These are phyloP conservation scores for Vipera latastei DNA, from an alignment of 2,797 vertebrate species.

Conservation along the genomic window DNA sequence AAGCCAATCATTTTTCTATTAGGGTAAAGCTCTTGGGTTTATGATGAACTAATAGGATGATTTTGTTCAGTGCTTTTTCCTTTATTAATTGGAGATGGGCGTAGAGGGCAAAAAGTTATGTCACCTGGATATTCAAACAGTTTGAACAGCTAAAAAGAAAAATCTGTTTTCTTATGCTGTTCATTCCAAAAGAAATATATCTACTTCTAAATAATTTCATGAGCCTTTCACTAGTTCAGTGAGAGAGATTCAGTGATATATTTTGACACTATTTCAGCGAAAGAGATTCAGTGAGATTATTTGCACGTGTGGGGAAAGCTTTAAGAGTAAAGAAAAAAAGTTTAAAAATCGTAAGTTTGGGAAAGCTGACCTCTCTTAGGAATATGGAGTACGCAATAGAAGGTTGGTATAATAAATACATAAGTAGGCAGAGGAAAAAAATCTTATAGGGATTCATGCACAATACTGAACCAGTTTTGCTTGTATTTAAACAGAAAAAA, in stretches of 20 bases:
- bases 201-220: not conserved
- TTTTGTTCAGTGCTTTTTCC: not conserved
- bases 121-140: not conserved
- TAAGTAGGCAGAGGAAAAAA: not conserved
- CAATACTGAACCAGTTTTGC: constrained; percentile 1
- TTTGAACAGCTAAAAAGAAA: not conserved
- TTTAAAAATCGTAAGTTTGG: constrained; percentile 24
- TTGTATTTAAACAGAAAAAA: not conserved
- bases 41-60: not conserved
- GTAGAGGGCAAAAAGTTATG: not conserved
- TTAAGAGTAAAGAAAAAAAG: constrained; percentile 16
- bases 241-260: not conserved
- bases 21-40: not conserved
- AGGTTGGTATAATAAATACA: not conserved
- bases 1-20: not conserved
- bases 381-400: not conserved
- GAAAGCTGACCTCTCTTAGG: not conserved
- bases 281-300: not conserved
- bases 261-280: not conserved
- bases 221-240: not conserved
- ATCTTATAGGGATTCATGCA: not conserved
- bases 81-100: not conserved
- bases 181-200: not conserved
- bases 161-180: not conserved
- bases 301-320: not conserved